phyloP scores from a whole-genome alignment of 2,113 vertebrate species.

The Oenanthe oenanthe region DNA sequence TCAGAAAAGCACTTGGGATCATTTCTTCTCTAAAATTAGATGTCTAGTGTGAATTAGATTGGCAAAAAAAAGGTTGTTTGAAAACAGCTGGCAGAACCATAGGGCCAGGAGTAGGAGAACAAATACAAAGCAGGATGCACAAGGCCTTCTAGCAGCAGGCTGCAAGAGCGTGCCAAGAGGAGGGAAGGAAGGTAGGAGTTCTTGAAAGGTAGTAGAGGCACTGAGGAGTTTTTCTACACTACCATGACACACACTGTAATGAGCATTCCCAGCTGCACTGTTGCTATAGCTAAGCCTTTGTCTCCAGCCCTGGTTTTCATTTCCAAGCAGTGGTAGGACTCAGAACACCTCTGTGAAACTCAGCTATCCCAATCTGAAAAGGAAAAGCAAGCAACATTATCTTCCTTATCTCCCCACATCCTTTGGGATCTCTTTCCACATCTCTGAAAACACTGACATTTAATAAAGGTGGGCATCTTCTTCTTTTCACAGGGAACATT shows the following conservation, averaged over 20 bases:
- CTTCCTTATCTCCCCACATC: background rate
- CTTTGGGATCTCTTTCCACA: background rate
- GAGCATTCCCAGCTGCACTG: background rate
- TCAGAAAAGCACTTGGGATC: slow-evolving; percentile 6
- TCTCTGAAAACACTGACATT: background rate
- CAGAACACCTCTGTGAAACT: background rate
- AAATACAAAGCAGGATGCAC: background rate
- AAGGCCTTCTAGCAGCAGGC: background rate
- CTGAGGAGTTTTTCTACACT: background rate
- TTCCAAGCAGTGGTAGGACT: background rate
- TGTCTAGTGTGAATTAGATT: background rate
- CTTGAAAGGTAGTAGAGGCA: background rate
- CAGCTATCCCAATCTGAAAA: background rate
- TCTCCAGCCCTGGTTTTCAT: background rate
- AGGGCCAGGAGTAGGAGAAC: background rate
- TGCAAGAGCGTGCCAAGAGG: accelerated
- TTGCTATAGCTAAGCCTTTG: background rate
- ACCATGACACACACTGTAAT: background rate
- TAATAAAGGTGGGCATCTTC: background rate
- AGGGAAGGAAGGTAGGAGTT: background rate
- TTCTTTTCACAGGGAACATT: background rate
- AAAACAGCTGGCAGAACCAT: background rate
- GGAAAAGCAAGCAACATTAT: background rate
- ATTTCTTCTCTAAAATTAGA: slow-evolving; percentile 36
- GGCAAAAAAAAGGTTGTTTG: background rate